These are phyloP conservation scores for Halichondria panicea DNA, from an alignment of 37 sponge, comb jelly and placozoan genomes.

Conservation along the genomic window DNA sequence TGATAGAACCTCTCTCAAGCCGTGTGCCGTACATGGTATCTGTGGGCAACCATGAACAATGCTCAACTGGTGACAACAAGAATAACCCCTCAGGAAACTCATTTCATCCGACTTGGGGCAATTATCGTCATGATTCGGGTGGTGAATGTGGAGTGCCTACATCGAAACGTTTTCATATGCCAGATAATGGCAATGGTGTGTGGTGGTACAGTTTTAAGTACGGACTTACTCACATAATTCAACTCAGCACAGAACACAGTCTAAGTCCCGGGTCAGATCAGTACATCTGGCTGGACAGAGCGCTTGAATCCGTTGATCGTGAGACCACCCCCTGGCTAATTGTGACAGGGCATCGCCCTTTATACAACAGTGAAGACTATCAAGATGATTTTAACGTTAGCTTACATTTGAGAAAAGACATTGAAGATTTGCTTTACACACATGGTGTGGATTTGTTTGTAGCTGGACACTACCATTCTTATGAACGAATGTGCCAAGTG, in stretches of 20 bases:
- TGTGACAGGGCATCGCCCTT: slow-evolving; percentile 54
- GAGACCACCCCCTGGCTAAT: slow-evolving; percentile 61
- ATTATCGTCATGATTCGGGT: slow-evolving; percentile 60
- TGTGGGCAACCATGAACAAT: slow-evolving; percentile 51
- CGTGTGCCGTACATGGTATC: slow-evolving; percentile 40
- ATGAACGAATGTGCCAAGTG: slow-evolving; percentile 70
- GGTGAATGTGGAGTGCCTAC: slow-evolving; percentile 77
- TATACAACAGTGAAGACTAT: slow-evolving; percentile 53
- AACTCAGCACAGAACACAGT: slow-evolving; percentile 70
- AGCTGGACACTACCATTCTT: slow-evolving; percentile 61
- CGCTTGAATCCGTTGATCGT: slow-evolving; percentile 54
- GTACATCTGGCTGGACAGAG: slow-evolving; percentile 72
- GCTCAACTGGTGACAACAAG: slow-evolving; percentile 13
- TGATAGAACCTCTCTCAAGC: slow-evolving; percentile 38
- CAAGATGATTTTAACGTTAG: slow-evolving; percentile 16
- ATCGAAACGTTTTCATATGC: slow-evolving; percentile 52
- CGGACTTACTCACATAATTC: slow-evolving; percentile 53
- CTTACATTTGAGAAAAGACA: slow-evolving; percentile 13
- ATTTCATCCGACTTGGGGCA: slow-evolving; percentile 74
- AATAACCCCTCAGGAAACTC: slow-evolving; percentile 48
- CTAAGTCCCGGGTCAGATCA: slow-evolving; percentile 54
- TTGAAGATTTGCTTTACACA: slow-evolving; percentile 62
- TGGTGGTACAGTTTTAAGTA: slow-evolving; percentile 84
- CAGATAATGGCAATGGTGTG: slow-evolving; percentile 58
- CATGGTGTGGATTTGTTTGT: slow-evolving; percentile 62